Evolutionary conservation across 2,113 vertebrate species (phyloP), one percentile per base, ranked within the genome.

Genomic region (Oreochromis tanganicae): DNA sequence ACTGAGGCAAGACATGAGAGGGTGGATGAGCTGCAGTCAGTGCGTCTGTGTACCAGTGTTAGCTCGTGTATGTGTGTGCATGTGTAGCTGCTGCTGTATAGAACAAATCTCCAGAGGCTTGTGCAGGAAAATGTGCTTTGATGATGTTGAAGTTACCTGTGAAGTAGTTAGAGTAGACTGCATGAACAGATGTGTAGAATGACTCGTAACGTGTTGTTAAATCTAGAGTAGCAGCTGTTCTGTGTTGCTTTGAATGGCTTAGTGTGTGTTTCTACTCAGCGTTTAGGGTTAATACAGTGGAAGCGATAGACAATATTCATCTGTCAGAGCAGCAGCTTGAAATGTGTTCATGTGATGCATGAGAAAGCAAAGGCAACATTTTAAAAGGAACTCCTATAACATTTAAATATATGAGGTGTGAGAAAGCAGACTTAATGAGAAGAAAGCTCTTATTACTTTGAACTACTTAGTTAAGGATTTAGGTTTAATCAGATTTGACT

Each of bases 101-200:
- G 46, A 86, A 14, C 13, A 63, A 85, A 83, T 21, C 82, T 85
- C 32, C 83, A 61, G 87, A 84, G 80, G 85, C 85, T 52, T 68
- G 54, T 43, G 85, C 86, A 83, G 86, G 89, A 32, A 83, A 68
- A 56, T 9, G 71, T 80, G 82, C 80, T 59, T 59, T 21, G 63
- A 88, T 59, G 88, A 88, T 81, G 38, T 27, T 43, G 38, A 46
- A 85, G 88, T 87, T 81, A 14, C 21, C 27, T 83, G 91, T 86
- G 88, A 79, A 79, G 85, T 85, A 91, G 91, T 89, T 63, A 19
- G 81, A 85, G 71, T 93, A 95, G 93, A 92, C 54, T 91, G 94
- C 94, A 95, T 94, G 94, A 89, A 83, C 91, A 89, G 84, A 90
- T 81, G 84, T 85, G 85, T 91, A 85, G 89, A 88, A 84, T 84